Evolutionary conservation across 2,113 vertebrate genomes (phyloP), one percentile per base, ranked within the genome.

Genomic region (Mugil cephalus): DNA sequence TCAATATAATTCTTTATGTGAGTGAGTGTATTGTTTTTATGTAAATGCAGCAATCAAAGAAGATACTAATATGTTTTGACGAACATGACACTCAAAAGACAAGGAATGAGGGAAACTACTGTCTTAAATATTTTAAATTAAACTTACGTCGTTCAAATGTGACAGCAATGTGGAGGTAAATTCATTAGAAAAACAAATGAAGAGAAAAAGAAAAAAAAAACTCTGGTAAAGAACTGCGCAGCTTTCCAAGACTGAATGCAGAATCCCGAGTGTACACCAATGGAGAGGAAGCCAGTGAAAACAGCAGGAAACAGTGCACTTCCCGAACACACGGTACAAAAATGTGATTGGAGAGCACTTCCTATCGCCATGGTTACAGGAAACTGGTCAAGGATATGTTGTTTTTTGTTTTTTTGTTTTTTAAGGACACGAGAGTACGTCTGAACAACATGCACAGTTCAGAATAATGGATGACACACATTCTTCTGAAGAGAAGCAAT

Each of bases 311-410:
- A 74, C 84, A 8, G 69, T 48, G 24, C 69, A 80, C 82, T 94
- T 94, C 89, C 92, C 75, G 15, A 48, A 69, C 66, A 65, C 65
- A 62, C 76, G 67, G 42, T 55, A 30, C 61, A 39, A 51, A n/a
- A 34, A 59, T 13, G 30, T 78, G 87, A 92, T 91, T 93, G 88
- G 89, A 84, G 80, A 74, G 74, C n/a, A 74, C 79, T 86, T 80
- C 82, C 81, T 67, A 83, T 91, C 24, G 2, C 89, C 85, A 91
- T 89, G 89, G 92, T 86, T 90, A 92, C 92, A 94, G 93, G 93
- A 94, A 93, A 86, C 85, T 62, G 69, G 83, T 80, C 84, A 83
- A 90, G 90, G 82, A 89, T 77, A 71, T 87, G 13, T 39, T 83
- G 60, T 40, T 55, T 50, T 30, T 30, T 30, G 5, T 53, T 35